A percentile compares a stretch with the other conserved stretches of the same genome.
Evolutionary conservation across 2,113 vertebrate genomes (phyloP).

Genomic region (Helogale parvula): DNA sequence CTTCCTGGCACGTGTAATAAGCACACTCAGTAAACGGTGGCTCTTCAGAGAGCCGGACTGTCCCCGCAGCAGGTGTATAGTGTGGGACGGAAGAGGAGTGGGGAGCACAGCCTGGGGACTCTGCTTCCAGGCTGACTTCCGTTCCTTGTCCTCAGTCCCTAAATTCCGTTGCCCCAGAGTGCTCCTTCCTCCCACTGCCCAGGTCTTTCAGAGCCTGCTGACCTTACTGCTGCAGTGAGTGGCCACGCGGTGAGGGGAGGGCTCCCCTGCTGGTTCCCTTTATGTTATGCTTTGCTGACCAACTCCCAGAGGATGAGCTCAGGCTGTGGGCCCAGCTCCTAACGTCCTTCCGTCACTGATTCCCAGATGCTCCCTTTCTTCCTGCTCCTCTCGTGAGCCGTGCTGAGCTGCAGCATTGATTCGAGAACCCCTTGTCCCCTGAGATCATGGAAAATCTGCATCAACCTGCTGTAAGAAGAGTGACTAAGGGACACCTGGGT

Average conservation of each 20-base stretch:
- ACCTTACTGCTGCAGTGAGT: neutral
- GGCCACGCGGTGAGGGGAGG: neutral
- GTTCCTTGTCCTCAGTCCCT: neutral
- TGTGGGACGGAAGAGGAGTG: neutral
- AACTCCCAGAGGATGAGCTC: neutral
- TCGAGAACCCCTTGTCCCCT: neutral
- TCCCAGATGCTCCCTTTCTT: neutral
- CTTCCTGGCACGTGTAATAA: neutral
- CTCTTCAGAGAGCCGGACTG: fast-evolving
- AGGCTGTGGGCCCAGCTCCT: neutral
- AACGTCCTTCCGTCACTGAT: fast-evolving
- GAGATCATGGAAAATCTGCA: neutral
- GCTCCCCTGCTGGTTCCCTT: neutral
- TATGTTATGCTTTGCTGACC: neutral
- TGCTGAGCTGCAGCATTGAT: neutral
- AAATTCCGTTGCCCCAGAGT: neutral
- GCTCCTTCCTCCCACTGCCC: neutral
- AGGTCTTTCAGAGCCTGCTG: neutral
- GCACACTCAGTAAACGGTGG: fast-evolving
- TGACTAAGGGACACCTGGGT: no score
- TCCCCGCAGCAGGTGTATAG: neutral
- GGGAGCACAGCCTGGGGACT: neutral
- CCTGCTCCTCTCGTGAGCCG: neutral
- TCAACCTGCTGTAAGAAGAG: neutral
- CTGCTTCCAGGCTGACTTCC: neutral